Base-by-base conservation (phyloP, 2,888 invertebrate genomes). In the Euphydryas editha region DNA sequence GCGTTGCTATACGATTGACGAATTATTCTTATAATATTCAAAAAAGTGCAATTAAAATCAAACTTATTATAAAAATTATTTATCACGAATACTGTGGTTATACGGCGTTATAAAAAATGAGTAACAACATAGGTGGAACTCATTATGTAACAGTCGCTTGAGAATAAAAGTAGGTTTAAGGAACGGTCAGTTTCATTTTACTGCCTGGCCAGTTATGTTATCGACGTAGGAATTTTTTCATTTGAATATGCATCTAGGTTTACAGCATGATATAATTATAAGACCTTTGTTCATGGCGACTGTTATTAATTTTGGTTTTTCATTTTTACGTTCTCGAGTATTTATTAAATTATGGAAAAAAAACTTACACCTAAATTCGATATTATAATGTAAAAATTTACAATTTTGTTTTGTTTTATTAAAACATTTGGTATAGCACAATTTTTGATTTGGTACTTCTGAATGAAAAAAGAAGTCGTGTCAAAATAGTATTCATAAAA, bases 81-180 rank as follows among this genome's bases (percentile, higher is more conserved):
- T 21, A 49, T 20, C 21, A 5, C 21, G 15, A 10, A 36, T 17
- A 10, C 30, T 36, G 17, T 36, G 10, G 36, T 47, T 0, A 11
- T 36, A 54, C 10, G 17, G 17, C 15, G 13, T 17, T 54, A 17
- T 36, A 54, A 30, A 54, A 30, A 54, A n/a, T 30, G 36, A 54
- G 30, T 54, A 54, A 54, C 4, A 30, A 36, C 54, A 10, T 54
- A 54, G 36, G 36, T 54, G 54, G 54, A 54, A 30, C 51, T 15
- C 30, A 10, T 36, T 54, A 51, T 57, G 47, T 47, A 46, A 57
- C 5, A 39, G 46, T 17, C 18, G 37, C 15, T 46, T 18, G 46
- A 30, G 62, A 39, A 63, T 24, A 57, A 42, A 63, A 62, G 55
- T 56, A 55, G 46, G 44, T 62, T 24, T 21, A 39, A 57, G 57